Evolutionary conservation across 2,797 vertebrate genomes (phyloP).

Genomic region (Gymnothorax javanicus): DNA sequence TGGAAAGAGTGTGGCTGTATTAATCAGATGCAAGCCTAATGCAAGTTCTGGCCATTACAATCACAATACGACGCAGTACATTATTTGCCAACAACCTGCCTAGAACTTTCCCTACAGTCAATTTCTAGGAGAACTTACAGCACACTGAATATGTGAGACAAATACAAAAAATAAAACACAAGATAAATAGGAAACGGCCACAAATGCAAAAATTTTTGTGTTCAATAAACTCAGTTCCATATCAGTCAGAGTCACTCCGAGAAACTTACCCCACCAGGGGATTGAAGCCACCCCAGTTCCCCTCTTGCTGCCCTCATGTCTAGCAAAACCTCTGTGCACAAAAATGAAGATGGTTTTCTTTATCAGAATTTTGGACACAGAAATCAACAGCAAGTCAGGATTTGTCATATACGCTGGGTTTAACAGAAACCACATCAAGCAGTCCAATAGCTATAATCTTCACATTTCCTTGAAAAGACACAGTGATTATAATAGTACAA

Average conservation of each 20-base stretch:
- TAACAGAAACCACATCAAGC: neutral
- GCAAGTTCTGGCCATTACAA: neutral
- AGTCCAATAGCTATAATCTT: neutral
- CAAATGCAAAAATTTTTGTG: too few relatives aligned
- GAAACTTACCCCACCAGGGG: constrained; percentile 85
- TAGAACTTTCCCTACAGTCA: neutral
- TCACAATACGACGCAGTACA: neutral
- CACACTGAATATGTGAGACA: neutral
- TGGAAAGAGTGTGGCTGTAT: neutral
- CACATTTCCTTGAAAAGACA: neutral
- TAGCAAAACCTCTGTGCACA: constrained; percentile 85
- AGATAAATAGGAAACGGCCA: too few relatives aligned
- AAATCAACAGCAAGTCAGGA: neutral
- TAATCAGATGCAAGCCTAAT: neutral
- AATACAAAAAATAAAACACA: neutral
- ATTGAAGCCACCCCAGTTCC: constrained; percentile 92
- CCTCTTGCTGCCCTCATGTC: constrained; percentile 87
- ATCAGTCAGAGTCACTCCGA: too few relatives aligned
- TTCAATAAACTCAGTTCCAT: constrained; percentile 19
- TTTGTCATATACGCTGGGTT: neutral
- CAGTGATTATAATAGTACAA: neutral
- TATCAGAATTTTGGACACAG: neutral
- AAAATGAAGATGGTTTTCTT: constrained; percentile 24
- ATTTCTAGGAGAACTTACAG: neutral
- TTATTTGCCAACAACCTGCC: neutral